Evolutionary conservation across 2,888 invertebrate genomes (phyloP).

Genomic region (Drosophila lacicola): DNA sequence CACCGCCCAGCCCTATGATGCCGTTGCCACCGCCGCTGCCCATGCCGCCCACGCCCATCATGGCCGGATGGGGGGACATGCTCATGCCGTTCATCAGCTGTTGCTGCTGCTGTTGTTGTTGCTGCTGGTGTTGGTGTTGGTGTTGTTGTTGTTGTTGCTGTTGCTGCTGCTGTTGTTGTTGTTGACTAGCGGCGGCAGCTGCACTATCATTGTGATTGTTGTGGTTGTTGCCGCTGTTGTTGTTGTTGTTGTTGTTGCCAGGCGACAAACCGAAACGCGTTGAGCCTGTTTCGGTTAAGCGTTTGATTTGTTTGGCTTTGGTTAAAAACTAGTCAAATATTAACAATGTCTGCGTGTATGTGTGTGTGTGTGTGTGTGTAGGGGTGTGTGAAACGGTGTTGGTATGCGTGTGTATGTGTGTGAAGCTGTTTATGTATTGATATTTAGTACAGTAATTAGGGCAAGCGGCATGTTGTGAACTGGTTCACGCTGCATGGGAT

Average conservation of each 20-base stretch:
- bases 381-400: conserved; percentile 39
- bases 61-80: conserved; percentile 72
- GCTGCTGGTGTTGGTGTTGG: conserved; percentile 66
- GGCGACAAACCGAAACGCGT: conserved; percentile 83
- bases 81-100: conserved; percentile 71
- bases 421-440: conserved; percentile 58
- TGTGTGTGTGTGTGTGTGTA: conserved; percentile 25
- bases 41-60: conserved; percentile 70
- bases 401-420: conserved; percentile 38
- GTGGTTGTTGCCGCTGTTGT: conserved; percentile 39
- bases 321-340: conserved; percentile 65
- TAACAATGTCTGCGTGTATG: conserved; percentile 40
- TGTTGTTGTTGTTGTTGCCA: conserved; percentile 53
- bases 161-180: conserved; percentile 54
- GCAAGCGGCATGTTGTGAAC: conserved; percentile 27
- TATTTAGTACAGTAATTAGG: conserved; percentile 53
- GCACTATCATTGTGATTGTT: conserved; percentile 61
- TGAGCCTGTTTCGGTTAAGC: conserved; percentile 85
- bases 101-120: conserved; percentile 68
- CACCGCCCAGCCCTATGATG: conserved; percentile 81
- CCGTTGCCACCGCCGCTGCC: conserved; percentile 70
- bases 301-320: conserved; percentile 66
- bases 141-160: conserved; percentile 65
- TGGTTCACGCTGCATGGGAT: conserved; percentile 13
- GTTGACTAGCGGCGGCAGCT: conserved; percentile 59